A percentile compares a stretch with the other conserved stretches of the same genome.
phyloP scores from a whole-genome alignment of 2,113 vertebrate genomes.

The Aix galericulata region DNA sequence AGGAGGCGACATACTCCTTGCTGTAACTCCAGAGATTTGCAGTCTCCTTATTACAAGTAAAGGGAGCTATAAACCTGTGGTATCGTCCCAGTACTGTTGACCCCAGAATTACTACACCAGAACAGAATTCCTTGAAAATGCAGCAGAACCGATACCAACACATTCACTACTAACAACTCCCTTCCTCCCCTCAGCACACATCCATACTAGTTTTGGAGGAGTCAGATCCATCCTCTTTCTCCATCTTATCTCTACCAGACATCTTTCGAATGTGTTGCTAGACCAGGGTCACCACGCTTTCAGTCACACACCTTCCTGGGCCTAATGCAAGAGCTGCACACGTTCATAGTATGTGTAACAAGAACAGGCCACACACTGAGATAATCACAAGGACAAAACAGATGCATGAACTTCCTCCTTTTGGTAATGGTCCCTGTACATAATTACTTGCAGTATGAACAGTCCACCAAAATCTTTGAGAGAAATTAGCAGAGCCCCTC shows the following conservation, averaged over 20 bases:
- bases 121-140: background rate
- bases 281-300: background rate
- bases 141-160: background rate
- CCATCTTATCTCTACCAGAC: background rate
- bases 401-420: background rate
- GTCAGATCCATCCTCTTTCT: background rate
- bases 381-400: background rate
- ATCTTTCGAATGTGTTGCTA: background rate
- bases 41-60: background rate
- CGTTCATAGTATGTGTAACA: background rate
- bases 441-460: background rate
- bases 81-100: background rate
- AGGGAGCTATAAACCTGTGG: background rate
- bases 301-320: background rate
- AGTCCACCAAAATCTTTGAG: background rate
- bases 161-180: rapidly evolving
- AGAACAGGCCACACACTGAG: background rate
- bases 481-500: background rate
- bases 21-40: background rate
- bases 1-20: background rate
- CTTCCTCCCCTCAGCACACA: background rate
- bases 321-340: background rate
- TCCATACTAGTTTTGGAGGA: background rate
- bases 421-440: background rate
- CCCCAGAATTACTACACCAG: background rate